Evolutionary conservation across 2,113 vertebrate species (phyloP).

Genomic region (Pseudopipra pipra): DNA sequence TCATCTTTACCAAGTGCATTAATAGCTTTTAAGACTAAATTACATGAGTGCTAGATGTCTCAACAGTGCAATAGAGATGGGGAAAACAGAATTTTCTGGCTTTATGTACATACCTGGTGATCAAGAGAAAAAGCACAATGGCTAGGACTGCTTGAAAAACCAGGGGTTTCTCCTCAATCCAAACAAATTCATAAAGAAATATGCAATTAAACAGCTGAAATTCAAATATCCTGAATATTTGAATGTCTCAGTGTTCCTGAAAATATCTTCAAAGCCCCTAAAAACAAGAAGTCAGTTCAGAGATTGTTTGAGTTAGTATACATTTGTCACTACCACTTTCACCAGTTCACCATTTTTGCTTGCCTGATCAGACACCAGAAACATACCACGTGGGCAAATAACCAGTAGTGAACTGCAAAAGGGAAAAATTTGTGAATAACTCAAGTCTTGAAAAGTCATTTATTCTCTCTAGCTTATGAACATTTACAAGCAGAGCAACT

Average conservation of each 20-base stretch:
- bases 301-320: background rate
- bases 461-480: background rate
- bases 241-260: background rate
- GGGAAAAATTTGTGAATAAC: background rate
- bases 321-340: background rate
- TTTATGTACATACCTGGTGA: background rate
- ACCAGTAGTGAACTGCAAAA: background rate
- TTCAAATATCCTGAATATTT: background rate
- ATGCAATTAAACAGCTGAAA: background rate
- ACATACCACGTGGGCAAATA: background rate
- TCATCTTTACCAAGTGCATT: constrained; percentile 11
- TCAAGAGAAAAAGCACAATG: background rate
- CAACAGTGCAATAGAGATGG: background rate
- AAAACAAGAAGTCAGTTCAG: background rate
- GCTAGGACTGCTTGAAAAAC: background rate
- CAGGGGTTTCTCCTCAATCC: background rate
- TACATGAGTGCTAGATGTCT: background rate
- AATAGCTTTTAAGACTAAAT: constrained; percentile 38
- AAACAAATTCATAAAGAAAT: background rate
- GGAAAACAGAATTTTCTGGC: background rate
- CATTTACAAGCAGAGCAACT: background rate
- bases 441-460: background rate
- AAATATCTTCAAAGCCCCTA: background rate
- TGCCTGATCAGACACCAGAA: background rate
- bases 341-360: background rate